phyloP scores from a whole-genome alignment of 1,140 invertebrate genomes.

The Cherax destructor region DNA sequence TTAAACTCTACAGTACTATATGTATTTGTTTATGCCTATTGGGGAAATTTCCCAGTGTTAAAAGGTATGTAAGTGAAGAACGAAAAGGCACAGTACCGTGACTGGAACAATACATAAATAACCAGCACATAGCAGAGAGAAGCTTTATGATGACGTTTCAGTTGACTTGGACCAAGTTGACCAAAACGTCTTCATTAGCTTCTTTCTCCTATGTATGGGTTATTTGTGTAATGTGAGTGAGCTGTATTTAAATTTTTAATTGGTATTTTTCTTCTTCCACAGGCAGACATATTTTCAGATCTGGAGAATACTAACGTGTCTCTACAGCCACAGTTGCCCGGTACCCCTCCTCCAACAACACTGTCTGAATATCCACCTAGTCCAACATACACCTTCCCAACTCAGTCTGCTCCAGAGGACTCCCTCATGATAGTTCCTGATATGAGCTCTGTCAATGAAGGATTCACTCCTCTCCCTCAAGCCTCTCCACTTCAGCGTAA shows the following conservation, averaged over 20 bases:
- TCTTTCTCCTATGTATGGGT: too few relatives aligned
- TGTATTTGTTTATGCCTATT: too few relatives aligned
- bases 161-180: too few relatives aligned
- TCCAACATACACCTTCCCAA: constrained; percentile 50
- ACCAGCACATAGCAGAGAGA: too few relatives aligned
- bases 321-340: constrained; percentile 52
- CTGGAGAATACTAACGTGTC: constrained; percentile 61
- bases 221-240: too few relatives aligned
- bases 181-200: too few relatives aligned
- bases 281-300: constrained; percentile 60
- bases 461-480: constrained; percentile 39
- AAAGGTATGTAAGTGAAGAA: too few relatives aligned
- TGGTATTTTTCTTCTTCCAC: constrained; percentile 1
- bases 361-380: constrained; percentile 57
- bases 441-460: constrained; percentile 51
- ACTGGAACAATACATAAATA: too few relatives aligned
- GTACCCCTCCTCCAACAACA: constrained; percentile 59
- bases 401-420: constrained; percentile 53
- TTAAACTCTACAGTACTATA: too few relatives aligned
- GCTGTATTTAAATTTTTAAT: not conserved
- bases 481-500: constrained; percentile 20
- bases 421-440: constrained; percentile 57
- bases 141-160: too few relatives aligned
- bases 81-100: too few relatives aligned
- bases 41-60: too few relatives aligned